Conservation (phyloP, 1,140 invertebrate genomes). For the Mercenaria mercenaria region DNA sequence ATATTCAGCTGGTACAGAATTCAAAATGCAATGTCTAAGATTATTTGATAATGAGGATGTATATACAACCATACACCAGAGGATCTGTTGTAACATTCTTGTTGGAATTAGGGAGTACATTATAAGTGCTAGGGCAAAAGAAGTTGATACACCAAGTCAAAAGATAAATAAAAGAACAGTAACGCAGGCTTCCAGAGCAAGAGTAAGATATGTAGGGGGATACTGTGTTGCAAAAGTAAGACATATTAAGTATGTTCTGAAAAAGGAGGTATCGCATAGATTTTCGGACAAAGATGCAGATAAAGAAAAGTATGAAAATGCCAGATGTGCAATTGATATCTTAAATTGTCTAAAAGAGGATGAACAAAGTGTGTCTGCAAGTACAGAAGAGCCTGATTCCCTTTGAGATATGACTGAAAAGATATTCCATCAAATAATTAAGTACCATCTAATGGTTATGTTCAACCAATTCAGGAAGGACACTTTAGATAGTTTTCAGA, state of each 20-base stretch:
- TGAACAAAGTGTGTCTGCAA: neutral
- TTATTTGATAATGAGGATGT: slow-evolving; percentile 6
- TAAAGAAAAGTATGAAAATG: slow-evolving; percentile 10
- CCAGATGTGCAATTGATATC: slow-evolving; percentile 15
- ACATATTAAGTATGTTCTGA: slow-evolving; percentile 1
- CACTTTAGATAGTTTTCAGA: slow-evolving; percentile 3
- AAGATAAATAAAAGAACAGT: neutral
- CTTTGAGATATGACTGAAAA: slow-evolving; percentile 23
- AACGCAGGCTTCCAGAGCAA: slow-evolving; percentile 8
- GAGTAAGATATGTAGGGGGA: slow-evolving; percentile 33
- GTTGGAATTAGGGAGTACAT: neutral
- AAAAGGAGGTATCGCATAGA: neutral
- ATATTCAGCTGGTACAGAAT: neutral
- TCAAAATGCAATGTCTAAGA: neutral
- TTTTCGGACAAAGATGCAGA: neutral
- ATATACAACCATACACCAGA: neutral
- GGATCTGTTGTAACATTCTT: slow-evolving; percentile 19
- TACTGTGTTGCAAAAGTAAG: slow-evolving; percentile 40
- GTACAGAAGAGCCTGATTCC: slow-evolving; percentile 23
- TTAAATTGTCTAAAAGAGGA: slow-evolving; percentile 9
- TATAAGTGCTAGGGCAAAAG: neutral
- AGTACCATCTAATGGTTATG: slow-evolving; percentile 36
- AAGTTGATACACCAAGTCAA: neutral
- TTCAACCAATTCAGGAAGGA: slow-evolving; percentile 47
- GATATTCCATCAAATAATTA: slow-evolving; percentile 2